Base-by-base conservation (phyloP, 2,797 vertebrate genomes). In the Lophura swinhoii region DNA sequence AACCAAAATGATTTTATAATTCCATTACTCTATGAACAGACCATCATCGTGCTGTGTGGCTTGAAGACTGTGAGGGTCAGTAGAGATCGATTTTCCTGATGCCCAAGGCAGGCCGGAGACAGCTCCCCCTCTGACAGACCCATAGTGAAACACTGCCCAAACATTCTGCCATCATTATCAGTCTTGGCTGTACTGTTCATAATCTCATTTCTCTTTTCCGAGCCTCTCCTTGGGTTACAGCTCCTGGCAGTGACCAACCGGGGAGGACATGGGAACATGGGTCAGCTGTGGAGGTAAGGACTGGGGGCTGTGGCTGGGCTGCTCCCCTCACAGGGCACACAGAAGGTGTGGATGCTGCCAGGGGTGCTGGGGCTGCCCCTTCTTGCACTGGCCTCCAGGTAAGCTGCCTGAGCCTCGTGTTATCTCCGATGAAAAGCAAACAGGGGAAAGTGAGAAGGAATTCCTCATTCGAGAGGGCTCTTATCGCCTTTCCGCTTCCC, bases 401-500 rank as follows among this genome's bases (percentile, higher is more conserved):
- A 70, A 90, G 59, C 43, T 87, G 77, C 80, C 83, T 1, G 17
- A 83, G 79, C 23, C 63, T 75, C 6, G 0, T 1, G 67, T 97
- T 98, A 98, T 98, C 97, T 95, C 87, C 84, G 80, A 81, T 26
- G 56, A 78, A 91, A 97, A 93, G 75, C 91, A 95, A 97, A 97
- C 87, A 97, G 87, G 91, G 91, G 92, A 98, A 98, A 95, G 93
- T 95, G 97, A 98, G 98, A 98, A 97, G 95, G 90, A 96, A 91
- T 95, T 95, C 91, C 92, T 96, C 93, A 92, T 92, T 91, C 13
- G 53, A 97, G 94, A 96, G 94, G 63, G 79, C 7, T 93, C 68
- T 97, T 98, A 97, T 98, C 98, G 31, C 81, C 90, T 93, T 97
- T 96, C 95, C 91, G 90, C 93, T 98, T 98, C 97, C 97, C 89